Percentiles rank a stretch among this genome's conserved stretches.
Conservation (phyloP, 2,113 vertebrate species). For the Coptodon bakossiorum region DNA sequence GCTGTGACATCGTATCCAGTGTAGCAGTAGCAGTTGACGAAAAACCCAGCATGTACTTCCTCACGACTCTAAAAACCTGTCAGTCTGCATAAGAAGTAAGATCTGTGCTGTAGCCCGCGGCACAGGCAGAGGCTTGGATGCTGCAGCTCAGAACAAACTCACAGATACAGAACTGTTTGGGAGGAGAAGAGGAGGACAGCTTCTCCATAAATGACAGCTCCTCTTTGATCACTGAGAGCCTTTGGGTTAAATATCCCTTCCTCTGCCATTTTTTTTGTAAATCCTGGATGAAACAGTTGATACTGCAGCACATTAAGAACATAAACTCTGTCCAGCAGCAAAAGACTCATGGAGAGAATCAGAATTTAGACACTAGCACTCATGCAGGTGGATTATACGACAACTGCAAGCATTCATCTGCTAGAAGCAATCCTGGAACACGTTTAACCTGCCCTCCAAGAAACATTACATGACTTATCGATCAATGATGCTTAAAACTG, state of each 20-base stretch:
- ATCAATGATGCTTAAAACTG: neutral
- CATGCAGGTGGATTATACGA: fast-evolving
- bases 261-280: neutral
- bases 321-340: neutral
- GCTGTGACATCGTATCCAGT: neutral
- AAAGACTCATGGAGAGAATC: neutral
- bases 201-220: neutral
- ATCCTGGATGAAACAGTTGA: neutral
- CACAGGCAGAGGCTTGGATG: neutral
- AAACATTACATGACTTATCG: neutral
- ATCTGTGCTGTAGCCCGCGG: neutral
- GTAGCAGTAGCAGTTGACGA: neutral
- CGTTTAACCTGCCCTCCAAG: neutral
- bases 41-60: neutral
- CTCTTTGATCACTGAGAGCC: neutral
- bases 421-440: neutral
- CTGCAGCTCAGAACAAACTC: neutral
- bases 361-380: neutral
- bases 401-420: neutral
- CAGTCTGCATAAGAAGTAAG: neutral
- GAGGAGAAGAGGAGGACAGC: neutral
- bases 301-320: neutral
- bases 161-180: neutral
- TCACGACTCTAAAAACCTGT: neutral
- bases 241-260: neutral